Evolutionary conservation across 2,888 invertebrate genomes (phyloP).

Genomic region (Hetaerina titia): DNA sequence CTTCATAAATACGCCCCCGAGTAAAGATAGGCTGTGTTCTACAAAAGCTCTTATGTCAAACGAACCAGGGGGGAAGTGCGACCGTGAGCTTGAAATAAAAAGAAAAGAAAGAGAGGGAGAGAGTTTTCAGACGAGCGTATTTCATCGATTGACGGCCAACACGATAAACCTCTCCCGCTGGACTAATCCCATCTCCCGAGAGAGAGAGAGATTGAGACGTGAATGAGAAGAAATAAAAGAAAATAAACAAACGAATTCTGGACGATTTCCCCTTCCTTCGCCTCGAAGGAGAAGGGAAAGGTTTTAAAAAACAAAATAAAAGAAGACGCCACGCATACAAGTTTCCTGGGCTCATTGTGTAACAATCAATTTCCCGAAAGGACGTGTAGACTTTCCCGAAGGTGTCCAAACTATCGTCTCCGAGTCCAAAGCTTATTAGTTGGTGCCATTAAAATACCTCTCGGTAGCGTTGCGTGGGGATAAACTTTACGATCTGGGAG

Average conservation of each 20-base stretch:
- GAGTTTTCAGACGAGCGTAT: neutral
- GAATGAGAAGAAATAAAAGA: neutral
- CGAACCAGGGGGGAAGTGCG: neutral
- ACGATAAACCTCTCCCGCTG: slow-evolving; percentile 56
- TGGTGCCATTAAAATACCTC: slow-evolving; percentile 32
- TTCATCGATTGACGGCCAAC: slow-evolving; percentile 56
- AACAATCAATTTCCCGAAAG: slow-evolving; percentile 48
- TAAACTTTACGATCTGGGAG: slow-evolving; percentile 32
- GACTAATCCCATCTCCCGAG: slow-evolving; percentile 39
- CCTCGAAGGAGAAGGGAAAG: neutral
- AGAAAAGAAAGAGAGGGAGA: neutral
- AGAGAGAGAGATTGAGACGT: neutral
- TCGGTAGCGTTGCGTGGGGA: slow-evolving; percentile 20
- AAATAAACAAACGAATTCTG: neutral
- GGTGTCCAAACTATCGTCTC: slow-evolving; percentile 47
- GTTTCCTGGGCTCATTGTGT: slow-evolving; percentile 6
- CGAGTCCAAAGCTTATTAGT: slow-evolving; percentile 30
- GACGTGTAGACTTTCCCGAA: slow-evolving; percentile 33
- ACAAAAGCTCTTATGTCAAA: slow-evolving; percentile 46
- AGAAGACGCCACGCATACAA: neutral
- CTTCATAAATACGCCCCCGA: neutral
- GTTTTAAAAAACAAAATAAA: neutral
- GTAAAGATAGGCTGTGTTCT: slow-evolving; percentile 26
- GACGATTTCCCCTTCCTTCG: neutral
- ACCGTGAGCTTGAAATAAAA: neutral